phyloP scores from a whole-genome alignment of 2,888 invertebrate genomes.

The Agapostemon virescens region DNA sequence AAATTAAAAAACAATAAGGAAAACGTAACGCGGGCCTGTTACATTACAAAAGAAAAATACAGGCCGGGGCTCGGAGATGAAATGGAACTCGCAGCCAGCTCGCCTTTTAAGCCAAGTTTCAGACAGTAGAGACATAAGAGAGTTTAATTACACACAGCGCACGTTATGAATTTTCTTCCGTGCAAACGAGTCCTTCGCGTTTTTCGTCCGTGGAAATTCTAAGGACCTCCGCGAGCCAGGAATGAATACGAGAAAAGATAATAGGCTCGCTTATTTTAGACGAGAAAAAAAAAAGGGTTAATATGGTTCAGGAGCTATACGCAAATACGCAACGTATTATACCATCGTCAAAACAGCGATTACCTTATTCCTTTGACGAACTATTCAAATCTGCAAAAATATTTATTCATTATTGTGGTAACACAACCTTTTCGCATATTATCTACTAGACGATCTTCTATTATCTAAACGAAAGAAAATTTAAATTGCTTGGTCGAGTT shows the following conservation, averaged over 20 bases:
- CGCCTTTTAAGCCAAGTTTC: constrained; percentile 33
- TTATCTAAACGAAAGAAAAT: too few relatives aligned
- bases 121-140: constrained; percentile 19
- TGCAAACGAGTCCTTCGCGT: constrained; percentile 25
- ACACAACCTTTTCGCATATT: too few relatives aligned
- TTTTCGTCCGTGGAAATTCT: constrained; percentile 13
- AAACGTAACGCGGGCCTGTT: background rate
- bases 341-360: background rate
- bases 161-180: constrained; percentile 30
- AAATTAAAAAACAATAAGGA: constrained; percentile 1
- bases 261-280: background rate
- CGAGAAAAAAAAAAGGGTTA: too few relatives aligned
- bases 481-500: too few relatives aligned
- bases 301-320: background rate
- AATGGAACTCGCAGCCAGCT: constrained; percentile 37
- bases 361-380: background rate
- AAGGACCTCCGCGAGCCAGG: background rate
- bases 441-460: too few relatives aligned
- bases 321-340: background rate
- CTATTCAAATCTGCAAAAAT: too few relatives aligned
- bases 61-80: constrained; percentile 19
- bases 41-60: constrained; percentile 22
- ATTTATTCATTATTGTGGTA: too few relatives aligned
- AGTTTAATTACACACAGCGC: constrained; percentile 40
- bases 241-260: background rate